phyloP scores from a whole-genome alignment of 2,113 vertebrate species.

The Ailuropoda melanoleuca region DNA sequence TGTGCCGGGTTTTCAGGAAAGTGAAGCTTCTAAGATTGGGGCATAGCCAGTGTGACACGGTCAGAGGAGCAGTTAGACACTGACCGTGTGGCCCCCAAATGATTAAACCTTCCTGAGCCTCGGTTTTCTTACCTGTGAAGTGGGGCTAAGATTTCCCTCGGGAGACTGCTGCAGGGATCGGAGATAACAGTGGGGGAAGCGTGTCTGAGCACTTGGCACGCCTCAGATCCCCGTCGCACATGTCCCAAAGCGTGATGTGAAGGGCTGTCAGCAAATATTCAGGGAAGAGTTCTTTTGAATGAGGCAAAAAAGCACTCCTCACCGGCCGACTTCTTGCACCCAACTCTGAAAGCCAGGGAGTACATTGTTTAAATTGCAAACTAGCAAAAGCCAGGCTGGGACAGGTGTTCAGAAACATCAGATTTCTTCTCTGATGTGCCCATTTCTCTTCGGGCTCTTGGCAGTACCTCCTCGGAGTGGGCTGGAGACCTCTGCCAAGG shows the following conservation, averaged over 20 bases:
- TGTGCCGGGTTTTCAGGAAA: neutral
- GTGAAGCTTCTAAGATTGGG: neutral
- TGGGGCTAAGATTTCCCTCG: neutral
- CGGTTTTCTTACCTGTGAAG: neutral
- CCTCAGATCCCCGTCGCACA: neutral
- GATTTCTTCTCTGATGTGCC: neutral
- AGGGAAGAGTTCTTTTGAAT: neutral
- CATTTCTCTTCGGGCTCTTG: neutral
- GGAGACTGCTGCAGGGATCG: neutral
- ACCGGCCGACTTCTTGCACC: neutral
- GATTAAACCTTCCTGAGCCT: neutral
- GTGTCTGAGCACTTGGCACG: accelerated
- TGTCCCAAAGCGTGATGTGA: neutral
- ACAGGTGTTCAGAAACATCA: neutral
- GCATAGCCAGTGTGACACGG: accelerated
- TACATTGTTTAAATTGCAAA: neutral
- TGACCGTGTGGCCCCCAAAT: neutral
- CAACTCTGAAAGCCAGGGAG: neutral
- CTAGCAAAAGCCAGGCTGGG: neutral
- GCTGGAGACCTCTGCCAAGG: neutral
- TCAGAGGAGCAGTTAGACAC: too few species aligned
- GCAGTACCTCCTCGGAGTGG: neutral
- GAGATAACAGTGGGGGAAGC: neutral
- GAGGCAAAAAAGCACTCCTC: neutral
- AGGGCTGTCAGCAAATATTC: too few species aligned